These are phyloP conservation scores for Agapetus fuscipes DNA, from an alignment of 2,888 invertebrate species.

Conservation along the genomic window DNA sequence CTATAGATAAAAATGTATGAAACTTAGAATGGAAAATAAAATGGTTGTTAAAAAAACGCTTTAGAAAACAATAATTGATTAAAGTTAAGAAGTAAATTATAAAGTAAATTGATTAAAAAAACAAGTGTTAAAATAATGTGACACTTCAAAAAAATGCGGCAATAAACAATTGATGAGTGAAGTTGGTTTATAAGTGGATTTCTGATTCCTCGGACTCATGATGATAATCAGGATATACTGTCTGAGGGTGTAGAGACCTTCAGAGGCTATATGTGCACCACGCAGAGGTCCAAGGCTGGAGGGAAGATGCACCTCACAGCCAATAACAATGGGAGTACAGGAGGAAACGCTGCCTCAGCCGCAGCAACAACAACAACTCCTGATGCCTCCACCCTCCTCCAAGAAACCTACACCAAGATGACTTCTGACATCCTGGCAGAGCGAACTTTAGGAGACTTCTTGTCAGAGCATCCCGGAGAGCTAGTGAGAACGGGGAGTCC, in stretches of 20 bases:
- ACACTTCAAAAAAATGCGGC: no score
- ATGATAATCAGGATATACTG: slow-evolving; percentile 16
- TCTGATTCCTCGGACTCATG: no score
- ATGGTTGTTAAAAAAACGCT: no score
- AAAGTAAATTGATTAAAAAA: no score
- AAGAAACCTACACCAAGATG: slow-evolving; percentile 80
- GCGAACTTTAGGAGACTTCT: slow-evolving; percentile 74
- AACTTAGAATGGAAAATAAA: no score
- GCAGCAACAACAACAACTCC: slow-evolving; percentile 60
- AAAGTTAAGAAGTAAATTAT: no score
- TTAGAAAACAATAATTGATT: no score
- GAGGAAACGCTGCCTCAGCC: slow-evolving; percentile 42
- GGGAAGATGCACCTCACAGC: slow-evolving; percentile 45
- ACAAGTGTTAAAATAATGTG: no score
- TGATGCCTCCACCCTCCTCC: slow-evolving; percentile 53
- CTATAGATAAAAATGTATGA: no score
- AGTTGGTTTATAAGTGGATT: no score
- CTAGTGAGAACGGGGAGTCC: slow-evolving; percentile 88
- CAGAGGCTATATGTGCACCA: slow-evolving; percentile 33
- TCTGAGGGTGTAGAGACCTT: slow-evolving; percentile 1
- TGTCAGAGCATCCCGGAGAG: slow-evolving; percentile 87
- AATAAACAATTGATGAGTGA: no score
- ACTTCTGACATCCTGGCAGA: slow-evolving; percentile 85
- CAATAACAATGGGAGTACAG: slow-evolving; percentile 20
- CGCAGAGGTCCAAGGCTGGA: slow-evolving; percentile 37